Evolutionary conservation across 2,797 vertebrate species (phyloP), one percentile per base, ranked within the genome.

Genomic region (Sebastiscus tertius): DNA sequence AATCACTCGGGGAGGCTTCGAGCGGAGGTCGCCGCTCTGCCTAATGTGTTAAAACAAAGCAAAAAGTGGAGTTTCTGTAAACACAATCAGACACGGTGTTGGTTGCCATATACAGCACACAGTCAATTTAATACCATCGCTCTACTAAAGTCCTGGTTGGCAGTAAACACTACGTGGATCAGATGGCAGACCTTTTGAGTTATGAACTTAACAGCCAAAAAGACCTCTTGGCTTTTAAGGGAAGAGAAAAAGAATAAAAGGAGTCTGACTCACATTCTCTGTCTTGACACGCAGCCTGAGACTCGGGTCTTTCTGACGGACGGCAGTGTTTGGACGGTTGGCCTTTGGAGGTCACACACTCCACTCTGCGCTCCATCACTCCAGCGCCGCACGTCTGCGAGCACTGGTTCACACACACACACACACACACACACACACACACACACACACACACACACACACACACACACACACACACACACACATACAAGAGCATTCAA

Each of bases 321-420:
- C 91, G 93, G 84, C 98, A 99, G 80, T 95, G 94, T 87, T 96
- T 94, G 84, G 97, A 97, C 42, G 88, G 68, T 71, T 93, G 89
- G 60, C 93, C 95, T 72, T 96, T 95, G 80, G 96, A 93, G 39
- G 94, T 95, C 89, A 95, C 69, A 74, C 98, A 99, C 83, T 95
- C 95, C n/a, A 98, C 95, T 16, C 83, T 91, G 80, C 98, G 97
- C 86, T 97, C 93, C 94, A 94, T 97, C 72, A 96, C 80, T 10
- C 98, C 98, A 10, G 80, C 90, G 66, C 98, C 98, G 65, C 98
- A 99, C 33, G 96, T 96, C 88, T 96, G 96, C 4, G 98, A 99
- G 83, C 98, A 99, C 98, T 99, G 91, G 56, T 16, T 54, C 4
- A 75, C 69, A 49, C 46, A 81, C 39, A 81, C 22, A 84, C 34